Base-by-base conservation (phyloP, 2,888 invertebrate species). In the Temnothorax ravouxi region DNA sequence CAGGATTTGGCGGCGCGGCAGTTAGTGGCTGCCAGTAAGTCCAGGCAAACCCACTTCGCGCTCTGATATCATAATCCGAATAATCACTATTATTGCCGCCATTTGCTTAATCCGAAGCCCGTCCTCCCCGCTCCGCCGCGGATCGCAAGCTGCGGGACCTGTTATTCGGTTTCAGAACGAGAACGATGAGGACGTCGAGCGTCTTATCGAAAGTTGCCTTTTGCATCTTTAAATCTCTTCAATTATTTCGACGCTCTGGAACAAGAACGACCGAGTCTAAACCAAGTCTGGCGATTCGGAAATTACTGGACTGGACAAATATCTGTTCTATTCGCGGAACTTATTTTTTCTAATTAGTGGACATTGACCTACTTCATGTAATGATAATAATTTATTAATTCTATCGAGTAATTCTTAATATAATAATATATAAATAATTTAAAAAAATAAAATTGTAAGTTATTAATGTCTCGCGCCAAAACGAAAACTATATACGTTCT, bases 31-130 rank as follows among this genome's bases (percentile, higher is more conserved):
- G 89, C 90, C 88, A 89, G 91, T 91, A 92, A 93, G 92, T 91
- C 93, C 89, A 90, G 87, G 93, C 93, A 93, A 93, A 93, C 92
- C 93, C 92, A 94, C 94, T 94, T 94, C 93, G 93, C 94, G 93
- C 93, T 91, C 94, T 95, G 94, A 95, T 95, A 95, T 95, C 94
- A 95, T 95, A 95, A 95, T 94, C 95, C 95, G 93, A 95, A 94
- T 95, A 95, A 95, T 95, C 94, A 94, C 95, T 93, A 94, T 94
- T 95, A 95, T 94, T 94, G 94, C 94, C 92, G 92, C 93, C 94
- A 94, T 95, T 95, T 94, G 93, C 93, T 94, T 95, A 95, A 95
- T 94, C 95, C 94, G 86, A 88, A 83, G 79, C 86, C 80, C 83
- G 84, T 80, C 80, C 82, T 74, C 80, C 69, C 47, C 54, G 77